Base-by-base conservation (phyloP, 2,888 invertebrate species). In the Sclerodermus sp. region DNA sequence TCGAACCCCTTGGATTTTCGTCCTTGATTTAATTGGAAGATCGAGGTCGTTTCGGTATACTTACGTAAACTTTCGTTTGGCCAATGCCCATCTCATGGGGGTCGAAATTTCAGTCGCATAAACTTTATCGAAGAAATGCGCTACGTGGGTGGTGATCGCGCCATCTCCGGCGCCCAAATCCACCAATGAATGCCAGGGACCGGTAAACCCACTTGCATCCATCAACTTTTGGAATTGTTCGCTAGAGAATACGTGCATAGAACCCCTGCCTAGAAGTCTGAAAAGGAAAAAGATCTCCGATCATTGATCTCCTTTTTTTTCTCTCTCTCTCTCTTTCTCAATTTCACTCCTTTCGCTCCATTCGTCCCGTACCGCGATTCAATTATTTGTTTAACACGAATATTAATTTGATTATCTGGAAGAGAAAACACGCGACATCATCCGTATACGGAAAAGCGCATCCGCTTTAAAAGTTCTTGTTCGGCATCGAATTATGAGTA, bases 81-180 rank as follows among this genome's bases (percentile, higher is more conserved):
- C 81, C 30, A 98, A 84, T 23, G 91, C 82, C 70, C 86, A 87
- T 58, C 89, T 84, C 98, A 98, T 98, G 42, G 91, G 87, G 47
- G 83, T 83, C 1, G 96, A 96, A 59, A 95, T 88, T 79, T 98
- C 98, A 0, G 97, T 98, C 46, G 90, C 93, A 79, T 89, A 93
- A 39, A 90, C 86, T 47, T 84, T 80, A 4, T 82, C 76, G 80
- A 90, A 94, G 55, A 90, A 84, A 45, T 85, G 82, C 0, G 88
- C 85, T 79, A 96, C 85, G 51, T 88, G 85, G 14, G 87, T 82
- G 36, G 96, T 96, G 45, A 96, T 94, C 70, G 90, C 89, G 0
- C 98, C 98, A 80, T 98, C 97, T 1, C 97, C 97, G 1, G 97
- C 96, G 42, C 97, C 97, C 46, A 97, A 83, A 81, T 97, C 96